These are phyloP conservation scores for Sinonovacula constricta DNA, from an alignment of 1,140 invertebrate species.

Conservation along the genomic window DNA sequence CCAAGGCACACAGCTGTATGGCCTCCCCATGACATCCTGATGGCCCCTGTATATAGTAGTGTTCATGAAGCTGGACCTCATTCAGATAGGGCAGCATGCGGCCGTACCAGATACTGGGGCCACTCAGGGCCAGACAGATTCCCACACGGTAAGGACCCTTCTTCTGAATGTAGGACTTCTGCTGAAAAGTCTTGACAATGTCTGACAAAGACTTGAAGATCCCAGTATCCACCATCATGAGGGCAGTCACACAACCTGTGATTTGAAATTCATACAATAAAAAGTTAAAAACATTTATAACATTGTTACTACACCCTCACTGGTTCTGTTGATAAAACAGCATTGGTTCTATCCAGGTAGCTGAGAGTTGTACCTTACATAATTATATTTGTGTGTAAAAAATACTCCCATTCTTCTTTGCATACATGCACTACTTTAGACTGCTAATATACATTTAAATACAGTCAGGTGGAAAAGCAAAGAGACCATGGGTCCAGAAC, in stretches of 20 bases:
- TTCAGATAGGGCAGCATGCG: slow-evolving; percentile 72
- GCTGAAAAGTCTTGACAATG: slow-evolving; percentile 61
- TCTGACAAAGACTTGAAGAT: slow-evolving; percentile 60
- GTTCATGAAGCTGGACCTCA: slow-evolving; percentile 72
- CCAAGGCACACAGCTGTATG: slow-evolving; percentile 68
- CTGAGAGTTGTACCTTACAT: too few relatives aligned
- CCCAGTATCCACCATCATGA: slow-evolving; percentile 65
- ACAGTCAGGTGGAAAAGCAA: too few relatives aligned
- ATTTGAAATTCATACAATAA: too few relatives aligned
- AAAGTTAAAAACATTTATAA: too few relatives aligned
- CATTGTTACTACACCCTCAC: too few relatives aligned
- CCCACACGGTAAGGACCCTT: slow-evolving; percentile 72
- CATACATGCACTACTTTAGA: too few relatives aligned
- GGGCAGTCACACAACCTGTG: slow-evolving; percentile 60
- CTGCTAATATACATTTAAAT: too few relatives aligned
- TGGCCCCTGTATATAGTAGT: slow-evolving; percentile 76
- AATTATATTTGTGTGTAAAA: too few relatives aligned
- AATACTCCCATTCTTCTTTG: too few relatives aligned
- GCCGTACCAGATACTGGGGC: slow-evolving; percentile 69
- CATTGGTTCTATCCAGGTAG: too few relatives aligned
- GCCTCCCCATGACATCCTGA: slow-evolving; percentile 69
- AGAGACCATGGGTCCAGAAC: too few relatives aligned
- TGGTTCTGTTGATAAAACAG: too few relatives aligned
- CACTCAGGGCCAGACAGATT: slow-evolving; percentile 67
- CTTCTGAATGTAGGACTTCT: slow-evolving; percentile 70